Evolutionary conservation across 2,113 vertebrate species (phyloP).

Genomic region (Datnioides undecimradiatus): DNA sequence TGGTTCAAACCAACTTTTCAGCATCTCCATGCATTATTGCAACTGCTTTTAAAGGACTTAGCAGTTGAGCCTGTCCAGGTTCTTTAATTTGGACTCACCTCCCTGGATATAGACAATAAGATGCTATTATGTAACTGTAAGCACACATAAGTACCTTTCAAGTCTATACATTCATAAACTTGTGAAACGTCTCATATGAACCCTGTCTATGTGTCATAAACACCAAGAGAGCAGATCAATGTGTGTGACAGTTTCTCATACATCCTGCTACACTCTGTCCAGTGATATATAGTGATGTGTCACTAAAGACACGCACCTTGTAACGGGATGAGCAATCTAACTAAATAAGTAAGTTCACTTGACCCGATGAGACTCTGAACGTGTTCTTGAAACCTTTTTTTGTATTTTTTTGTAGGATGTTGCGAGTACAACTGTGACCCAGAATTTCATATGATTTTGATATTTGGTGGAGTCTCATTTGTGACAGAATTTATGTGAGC

Average conservation of each 20-base stretch:
- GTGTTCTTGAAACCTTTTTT: conserved; percentile 18
- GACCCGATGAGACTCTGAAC: not conserved
- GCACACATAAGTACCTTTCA: not conserved
- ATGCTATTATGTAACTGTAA: not conserved
- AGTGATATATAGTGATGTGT: not conserved
- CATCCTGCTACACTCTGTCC: not conserved
- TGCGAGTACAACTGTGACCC: conserved; percentile 27
- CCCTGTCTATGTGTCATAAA: not conserved
- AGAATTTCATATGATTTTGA: conserved; percentile 52
- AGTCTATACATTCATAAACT: not conserved
- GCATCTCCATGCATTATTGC: not conserved
- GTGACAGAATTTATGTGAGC: not conserved
- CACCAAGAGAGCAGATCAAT: not conserved
- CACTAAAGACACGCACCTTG: not conserved
- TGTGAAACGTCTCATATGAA: not conserved
- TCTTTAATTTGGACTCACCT: not conserved
- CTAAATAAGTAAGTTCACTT: not conserved
- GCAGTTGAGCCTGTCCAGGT: not conserved
- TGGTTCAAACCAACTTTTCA: not conserved
- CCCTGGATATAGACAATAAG: not conserved
- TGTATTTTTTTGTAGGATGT: conserved; percentile 44
- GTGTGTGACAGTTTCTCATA: not conserved
- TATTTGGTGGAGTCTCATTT: conserved; percentile 22
- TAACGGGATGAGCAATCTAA: not conserved
- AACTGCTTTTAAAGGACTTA: not conserved